Evolutionary conservation across 2,797 vertebrate species (phyloP).

Genomic region (Stomatorhinus walkeri): DNA sequence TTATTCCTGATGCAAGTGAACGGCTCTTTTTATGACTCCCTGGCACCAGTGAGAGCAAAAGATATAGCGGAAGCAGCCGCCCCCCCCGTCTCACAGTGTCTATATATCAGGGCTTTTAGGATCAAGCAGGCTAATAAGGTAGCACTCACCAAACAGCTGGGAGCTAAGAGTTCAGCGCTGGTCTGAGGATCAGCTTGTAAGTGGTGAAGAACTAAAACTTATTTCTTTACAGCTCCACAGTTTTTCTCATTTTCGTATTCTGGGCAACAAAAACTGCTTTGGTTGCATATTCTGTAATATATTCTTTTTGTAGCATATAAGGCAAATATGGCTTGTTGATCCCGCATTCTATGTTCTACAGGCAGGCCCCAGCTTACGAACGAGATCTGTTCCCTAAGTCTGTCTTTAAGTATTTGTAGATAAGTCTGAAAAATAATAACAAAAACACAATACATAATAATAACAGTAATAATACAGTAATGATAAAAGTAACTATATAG

Average conservation of each 20-base stretch:
- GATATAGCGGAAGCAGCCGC: slow-evolving; percentile 17
- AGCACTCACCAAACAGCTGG: slow-evolving; percentile 27
- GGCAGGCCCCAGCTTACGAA: background rate
- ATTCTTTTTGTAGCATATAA: background rate
- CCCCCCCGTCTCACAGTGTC: background rate
- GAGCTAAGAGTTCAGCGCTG: slow-evolving; percentile 17
- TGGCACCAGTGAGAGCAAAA: slow-evolving; percentile 11
- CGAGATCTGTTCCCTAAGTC: background rate
- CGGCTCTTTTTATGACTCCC: slow-evolving; percentile 18
- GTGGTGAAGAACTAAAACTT: background rate
- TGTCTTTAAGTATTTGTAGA: background rate
- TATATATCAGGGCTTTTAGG: slow-evolving; percentile 21
- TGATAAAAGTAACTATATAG: background rate
- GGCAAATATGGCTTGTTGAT: background rate
- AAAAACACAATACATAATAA: background rate
- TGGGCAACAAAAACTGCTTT: background rate
- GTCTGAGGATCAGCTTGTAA: slow-evolving; percentile 14
- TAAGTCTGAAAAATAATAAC: background rate
- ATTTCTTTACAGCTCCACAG: background rate
- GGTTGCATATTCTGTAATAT: background rate
- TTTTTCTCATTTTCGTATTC: background rate
- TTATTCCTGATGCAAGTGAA: slow-evolving; percentile 13
- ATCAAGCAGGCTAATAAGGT: slow-evolving; percentile 24
- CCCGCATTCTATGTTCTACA: background rate
- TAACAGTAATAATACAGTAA: background rate